A percentile compares a stretch with the other conserved stretches of the same genome.
Conservation (phyloP, 1,140 invertebrate species). For the Metopolophium dirhodum region DNA sequence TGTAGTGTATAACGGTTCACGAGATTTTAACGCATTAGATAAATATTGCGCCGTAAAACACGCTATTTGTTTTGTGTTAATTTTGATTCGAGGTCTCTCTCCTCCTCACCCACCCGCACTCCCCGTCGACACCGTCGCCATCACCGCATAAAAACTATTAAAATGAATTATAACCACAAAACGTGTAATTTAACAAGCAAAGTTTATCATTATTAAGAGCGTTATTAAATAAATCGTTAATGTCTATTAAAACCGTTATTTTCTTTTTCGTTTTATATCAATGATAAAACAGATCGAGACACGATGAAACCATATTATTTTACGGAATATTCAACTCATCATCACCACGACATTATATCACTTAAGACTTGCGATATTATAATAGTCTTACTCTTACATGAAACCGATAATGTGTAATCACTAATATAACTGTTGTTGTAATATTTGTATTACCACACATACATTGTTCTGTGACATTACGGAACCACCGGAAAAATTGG, state of each 20-base stretch:
- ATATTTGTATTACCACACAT: too few species aligned
- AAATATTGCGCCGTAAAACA: neutral
- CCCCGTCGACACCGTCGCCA: neutral
- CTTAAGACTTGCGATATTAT: neutral
- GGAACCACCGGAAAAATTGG: neutral
- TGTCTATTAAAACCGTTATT: neutral
- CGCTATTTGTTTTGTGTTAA: constrained; percentile 20
- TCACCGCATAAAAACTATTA: neutral
- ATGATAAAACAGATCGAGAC: neutral
- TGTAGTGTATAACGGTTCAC: neutral
- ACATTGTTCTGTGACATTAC: neutral
- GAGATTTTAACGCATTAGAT: constrained; percentile 10
- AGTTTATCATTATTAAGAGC: neutral
- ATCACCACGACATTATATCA: too few species aligned
- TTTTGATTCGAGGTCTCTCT: constrained; percentile 2
- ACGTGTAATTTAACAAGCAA: neutral
- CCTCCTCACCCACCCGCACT: too few species aligned
- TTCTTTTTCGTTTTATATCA: neutral
- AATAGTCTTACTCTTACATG: neutral
- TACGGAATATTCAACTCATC: too few species aligned
- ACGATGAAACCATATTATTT: neutral
- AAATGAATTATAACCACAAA: constrained; percentile 7
- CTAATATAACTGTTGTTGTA: neutral
- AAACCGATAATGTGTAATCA: neutral
- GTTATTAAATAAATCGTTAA: neutral